Evolutionary conservation across 2,113 vertebrate genomes (phyloP).

Genomic region (Oreochromis spilurus): DNA sequence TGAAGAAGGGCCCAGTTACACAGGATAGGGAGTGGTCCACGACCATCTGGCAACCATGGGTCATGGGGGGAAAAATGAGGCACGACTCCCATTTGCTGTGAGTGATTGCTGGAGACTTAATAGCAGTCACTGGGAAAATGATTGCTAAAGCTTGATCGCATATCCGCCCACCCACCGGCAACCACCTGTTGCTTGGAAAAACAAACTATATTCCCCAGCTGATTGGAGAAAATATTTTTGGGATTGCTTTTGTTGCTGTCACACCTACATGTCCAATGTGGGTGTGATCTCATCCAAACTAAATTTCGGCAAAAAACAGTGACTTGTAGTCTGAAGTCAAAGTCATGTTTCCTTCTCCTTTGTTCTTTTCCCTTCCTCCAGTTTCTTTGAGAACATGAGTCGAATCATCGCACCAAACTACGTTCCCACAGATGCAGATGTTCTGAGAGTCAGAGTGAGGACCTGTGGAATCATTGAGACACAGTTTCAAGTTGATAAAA

Average conservation of each 20-base stretch:
- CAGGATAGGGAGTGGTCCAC: neutral
- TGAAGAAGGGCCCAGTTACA: neutral
- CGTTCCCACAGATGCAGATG: slow-evolving; percentile 64
- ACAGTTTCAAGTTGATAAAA: slow-evolving; percentile 63
- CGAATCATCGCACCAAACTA: slow-evolving; percentile 71
- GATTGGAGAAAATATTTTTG: neutral
- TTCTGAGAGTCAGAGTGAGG: slow-evolving; percentile 71
- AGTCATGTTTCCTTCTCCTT: neutral
- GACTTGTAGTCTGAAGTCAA: neutral
- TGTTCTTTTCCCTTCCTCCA: slow-evolving; percentile 5
- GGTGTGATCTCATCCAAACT: neutral
- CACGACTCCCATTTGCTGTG: neutral
- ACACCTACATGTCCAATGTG: neutral
- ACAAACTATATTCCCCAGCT: neutral
- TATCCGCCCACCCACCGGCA: neutral
- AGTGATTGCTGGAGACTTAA: neutral
- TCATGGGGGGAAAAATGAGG: neutral
- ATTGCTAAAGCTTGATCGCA: neutral
- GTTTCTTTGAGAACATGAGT: slow-evolving; percentile 74
- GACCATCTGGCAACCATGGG: neutral
- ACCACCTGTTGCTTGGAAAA: neutral
- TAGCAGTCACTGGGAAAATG: neutral
- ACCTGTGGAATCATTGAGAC: slow-evolving; percentile 74
- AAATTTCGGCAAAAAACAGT: neutral
- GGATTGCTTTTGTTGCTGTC: neutral